Percentiles rank a stretch among this genome's conserved stretches.
Evolutionary conservation across 1,140 invertebrate species (phyloP).

Genomic region (Lordiphosa stackelbergi): DNA sequence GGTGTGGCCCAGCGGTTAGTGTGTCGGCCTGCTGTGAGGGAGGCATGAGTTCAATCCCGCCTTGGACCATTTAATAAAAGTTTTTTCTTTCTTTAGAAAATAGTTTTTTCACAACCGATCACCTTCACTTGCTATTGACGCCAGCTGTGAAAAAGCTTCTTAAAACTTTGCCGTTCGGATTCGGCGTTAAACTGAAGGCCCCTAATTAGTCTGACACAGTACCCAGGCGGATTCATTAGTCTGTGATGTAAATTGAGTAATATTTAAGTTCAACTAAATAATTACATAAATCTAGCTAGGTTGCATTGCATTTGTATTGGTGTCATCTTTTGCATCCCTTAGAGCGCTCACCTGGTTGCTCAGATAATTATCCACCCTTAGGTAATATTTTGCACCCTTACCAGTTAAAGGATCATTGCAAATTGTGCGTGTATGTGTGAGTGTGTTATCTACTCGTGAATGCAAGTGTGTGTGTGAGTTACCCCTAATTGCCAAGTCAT

Average conservation of each 20-base stretch:
- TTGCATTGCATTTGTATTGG: constrained; percentile 6
- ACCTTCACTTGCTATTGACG: no score
- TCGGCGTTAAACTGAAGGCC: no score
- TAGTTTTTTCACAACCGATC: no score
- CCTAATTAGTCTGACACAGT: background rate
- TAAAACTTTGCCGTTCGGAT: no score
- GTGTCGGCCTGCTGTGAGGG: no score
- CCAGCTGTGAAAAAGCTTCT: no score
- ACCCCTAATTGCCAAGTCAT: constrained; percentile 75
- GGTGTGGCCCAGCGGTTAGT: no score
- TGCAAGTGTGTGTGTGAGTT: constrained; percentile 35
- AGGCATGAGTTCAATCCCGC: no score
- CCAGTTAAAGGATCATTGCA: constrained; percentile 14
- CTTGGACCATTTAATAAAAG: no score
- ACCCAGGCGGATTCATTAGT: background rate
- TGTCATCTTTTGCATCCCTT: constrained; percentile 10
- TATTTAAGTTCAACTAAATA: constrained; percentile 2
- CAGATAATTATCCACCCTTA: constrained; percentile 63
- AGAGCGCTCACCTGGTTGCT: constrained; percentile 42
- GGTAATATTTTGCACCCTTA: constrained; percentile 34
- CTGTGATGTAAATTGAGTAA: background rate
- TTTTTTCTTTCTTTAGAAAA: no score
- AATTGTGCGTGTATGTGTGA: constrained; percentile 7
- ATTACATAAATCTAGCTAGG: background rate
- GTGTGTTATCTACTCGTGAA: background rate